phyloP scores from a whole-genome alignment of 2,797 vertebrate species.

The Galago senegalensis region DNA sequence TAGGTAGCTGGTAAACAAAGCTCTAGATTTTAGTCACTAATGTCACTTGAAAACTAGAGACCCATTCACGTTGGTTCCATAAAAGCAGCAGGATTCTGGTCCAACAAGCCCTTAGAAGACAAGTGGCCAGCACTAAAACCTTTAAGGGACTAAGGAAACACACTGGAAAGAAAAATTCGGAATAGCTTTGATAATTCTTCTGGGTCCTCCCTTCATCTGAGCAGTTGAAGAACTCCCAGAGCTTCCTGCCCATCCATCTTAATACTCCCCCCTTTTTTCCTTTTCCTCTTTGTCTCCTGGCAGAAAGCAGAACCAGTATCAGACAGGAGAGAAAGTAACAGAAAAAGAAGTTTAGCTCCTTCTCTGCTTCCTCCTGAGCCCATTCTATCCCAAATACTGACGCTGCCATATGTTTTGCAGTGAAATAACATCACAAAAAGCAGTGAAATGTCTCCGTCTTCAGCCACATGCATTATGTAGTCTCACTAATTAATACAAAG shows the following conservation, averaged over 20 bases:
- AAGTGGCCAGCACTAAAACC: not conserved
- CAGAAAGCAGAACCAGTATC: not conserved
- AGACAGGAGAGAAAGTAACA: not conserved
- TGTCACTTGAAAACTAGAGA: not conserved
- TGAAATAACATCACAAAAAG: not conserved
- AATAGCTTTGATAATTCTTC: not conserved
- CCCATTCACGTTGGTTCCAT: not conserved
- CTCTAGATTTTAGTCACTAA: not conserved
- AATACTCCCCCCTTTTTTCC: not conserved
- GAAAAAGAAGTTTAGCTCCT: not conserved
- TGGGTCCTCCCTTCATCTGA: not conserved
- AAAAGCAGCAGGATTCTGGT: not conserved
- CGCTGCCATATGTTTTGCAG: not conserved
- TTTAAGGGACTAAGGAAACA: not conserved
- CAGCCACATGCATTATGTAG: not conserved
- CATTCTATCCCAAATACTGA: not conserved
- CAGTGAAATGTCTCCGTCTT: not conserved
- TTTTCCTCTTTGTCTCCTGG: not conserved
- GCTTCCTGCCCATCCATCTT: not conserved
- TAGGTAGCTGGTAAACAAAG: not conserved
- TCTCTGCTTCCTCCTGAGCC: not conserved
- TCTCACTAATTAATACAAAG: slow-evolving; percentile 26
- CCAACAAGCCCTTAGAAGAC: not conserved
- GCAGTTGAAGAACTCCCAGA: not conserved
- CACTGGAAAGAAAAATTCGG: not conserved